Evolutionary conservation across 2,113 vertebrate species (phyloP).

Genomic region (Platysternon megacephalum): DNA sequence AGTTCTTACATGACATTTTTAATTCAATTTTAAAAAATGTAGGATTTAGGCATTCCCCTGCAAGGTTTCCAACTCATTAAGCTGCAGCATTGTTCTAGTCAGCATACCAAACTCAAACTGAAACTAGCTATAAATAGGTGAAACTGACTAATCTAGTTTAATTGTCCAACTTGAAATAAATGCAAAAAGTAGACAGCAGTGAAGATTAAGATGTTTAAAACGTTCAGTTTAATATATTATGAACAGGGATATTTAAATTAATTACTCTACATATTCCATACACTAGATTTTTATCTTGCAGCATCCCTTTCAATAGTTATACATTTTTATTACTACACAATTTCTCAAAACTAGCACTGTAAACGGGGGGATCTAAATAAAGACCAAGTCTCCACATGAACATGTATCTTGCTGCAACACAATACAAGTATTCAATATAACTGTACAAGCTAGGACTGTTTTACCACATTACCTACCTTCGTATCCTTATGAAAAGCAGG

Average conservation of each 20-base stretch:
- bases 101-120: constrained; percentile 25
- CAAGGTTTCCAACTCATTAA: neutral
- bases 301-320: neutral
- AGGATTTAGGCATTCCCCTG: neutral
- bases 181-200: neutral
- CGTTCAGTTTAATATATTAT: neutral
- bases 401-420: neutral
- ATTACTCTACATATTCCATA: neutral
- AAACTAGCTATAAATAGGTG: constrained; percentile 1
- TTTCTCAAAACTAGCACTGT: neutral
- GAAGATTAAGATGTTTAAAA: neutral
- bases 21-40: neutral
- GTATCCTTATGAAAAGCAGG: neutral
- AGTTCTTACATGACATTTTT: neutral
- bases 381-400: neutral
- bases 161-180: neutral
- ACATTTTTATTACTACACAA: neutral
- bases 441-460: neutral
- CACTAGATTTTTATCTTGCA: neutral
- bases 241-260: neutral
- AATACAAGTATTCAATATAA: neutral
- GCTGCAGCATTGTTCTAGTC: neutral
- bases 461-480: neutral
- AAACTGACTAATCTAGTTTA: neutral
- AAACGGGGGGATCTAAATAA: neutral